Evolutionary conservation across 1,140 invertebrate genomes (phyloP).

Genomic region (Rhopalosiphum padi): DNA sequence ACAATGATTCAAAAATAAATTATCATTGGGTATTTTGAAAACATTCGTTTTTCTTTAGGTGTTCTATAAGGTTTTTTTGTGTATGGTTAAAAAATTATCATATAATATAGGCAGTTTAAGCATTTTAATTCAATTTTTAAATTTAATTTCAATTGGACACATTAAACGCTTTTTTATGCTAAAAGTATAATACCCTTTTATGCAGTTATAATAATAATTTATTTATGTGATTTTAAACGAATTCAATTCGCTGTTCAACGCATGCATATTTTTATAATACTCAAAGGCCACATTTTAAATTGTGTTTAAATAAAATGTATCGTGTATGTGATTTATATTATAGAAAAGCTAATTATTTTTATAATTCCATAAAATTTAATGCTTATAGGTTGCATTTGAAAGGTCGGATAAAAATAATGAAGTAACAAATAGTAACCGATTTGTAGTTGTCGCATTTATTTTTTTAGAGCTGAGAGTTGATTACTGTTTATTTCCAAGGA

Average conservation of each 20-base stretch:
- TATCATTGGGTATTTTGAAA: too few relatives aligned
- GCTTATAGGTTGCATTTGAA: not conserved
- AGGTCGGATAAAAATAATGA: not conserved
- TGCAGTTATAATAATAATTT: not conserved
- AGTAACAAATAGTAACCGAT: not conserved
- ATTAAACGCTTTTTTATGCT: not conserved
- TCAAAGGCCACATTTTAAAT: not conserved
- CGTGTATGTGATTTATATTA: not conserved
- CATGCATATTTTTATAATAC: slow-evolving; percentile 1
- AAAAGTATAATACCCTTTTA: not conserved
- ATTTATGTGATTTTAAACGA: not conserved
- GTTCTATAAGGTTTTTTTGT: too few relatives aligned
- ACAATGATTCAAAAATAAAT: too few relatives aligned
- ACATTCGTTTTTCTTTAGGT: too few relatives aligned
- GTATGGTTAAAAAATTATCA: too few relatives aligned
- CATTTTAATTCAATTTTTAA: not conserved
- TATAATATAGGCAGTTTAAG: not conserved
- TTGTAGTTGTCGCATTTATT: not conserved
- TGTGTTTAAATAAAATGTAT: not conserved
- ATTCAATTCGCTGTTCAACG: not conserved
- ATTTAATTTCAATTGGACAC: not conserved
- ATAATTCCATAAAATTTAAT: not conserved
- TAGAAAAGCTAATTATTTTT: not conserved
- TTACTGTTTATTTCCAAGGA: not conserved
- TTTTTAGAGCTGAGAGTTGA: not conserved